Evolutionary conservation across 2,113 vertebrate genomes (phyloP).

Genomic region (Sakesphorus luctuosus): DNA sequence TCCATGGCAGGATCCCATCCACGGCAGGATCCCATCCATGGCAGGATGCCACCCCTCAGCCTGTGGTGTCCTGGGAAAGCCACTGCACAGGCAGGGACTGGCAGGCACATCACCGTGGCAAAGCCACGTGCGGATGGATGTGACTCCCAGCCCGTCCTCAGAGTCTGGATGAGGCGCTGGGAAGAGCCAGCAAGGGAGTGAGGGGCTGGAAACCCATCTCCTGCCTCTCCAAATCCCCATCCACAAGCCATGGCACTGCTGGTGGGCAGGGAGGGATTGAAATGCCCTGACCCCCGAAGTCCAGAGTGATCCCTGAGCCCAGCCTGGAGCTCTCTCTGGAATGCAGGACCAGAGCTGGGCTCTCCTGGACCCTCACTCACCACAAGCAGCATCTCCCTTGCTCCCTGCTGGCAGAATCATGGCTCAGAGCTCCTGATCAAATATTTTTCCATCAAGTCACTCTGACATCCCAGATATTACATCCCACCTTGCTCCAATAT

Average conservation of each 20-base stretch:
- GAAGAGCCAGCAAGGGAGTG: accelerated
- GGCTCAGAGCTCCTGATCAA: accelerated
- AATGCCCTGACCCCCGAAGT: neutral
- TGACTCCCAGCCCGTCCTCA: accelerated
- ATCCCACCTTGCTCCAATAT: neutral
- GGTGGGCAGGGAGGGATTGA: neutral
- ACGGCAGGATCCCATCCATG: no score
- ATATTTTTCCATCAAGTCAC: neutral
- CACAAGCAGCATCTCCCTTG: neutral
- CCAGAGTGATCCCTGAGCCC: accelerated
- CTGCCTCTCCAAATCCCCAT: neutral
- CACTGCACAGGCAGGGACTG: accelerated
- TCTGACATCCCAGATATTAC: accelerated
- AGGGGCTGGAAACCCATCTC: neutral
- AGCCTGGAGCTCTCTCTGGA: neutral
- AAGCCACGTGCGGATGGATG: accelerated
- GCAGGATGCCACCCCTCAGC: neutral
- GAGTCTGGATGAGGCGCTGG: neutral
- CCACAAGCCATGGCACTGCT: accelerated
- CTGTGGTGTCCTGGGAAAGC: neutral
- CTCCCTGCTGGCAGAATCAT: neutral
- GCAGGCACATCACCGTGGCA: accelerated
- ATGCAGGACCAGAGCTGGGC: neutral
- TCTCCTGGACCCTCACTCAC: accelerated
- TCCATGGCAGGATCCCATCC: neutral